Base-by-base conservation (phyloP, 2,888 invertebrate genomes). In the Cryptocephalus primarius region DNA sequence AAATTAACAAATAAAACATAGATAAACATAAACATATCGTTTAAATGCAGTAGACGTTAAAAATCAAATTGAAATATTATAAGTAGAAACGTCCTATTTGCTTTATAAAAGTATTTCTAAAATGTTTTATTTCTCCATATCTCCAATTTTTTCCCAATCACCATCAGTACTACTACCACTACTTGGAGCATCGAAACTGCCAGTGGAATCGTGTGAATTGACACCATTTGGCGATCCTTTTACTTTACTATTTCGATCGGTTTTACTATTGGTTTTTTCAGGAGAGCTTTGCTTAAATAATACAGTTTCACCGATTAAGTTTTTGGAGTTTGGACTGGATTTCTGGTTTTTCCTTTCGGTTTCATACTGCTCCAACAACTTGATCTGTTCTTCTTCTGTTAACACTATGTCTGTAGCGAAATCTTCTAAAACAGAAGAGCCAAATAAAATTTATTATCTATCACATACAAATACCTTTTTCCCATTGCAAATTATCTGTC, bases 301-400 rank as follows among this genome's bases (percentile, higher is more conserved):
- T 44, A 52, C 40, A 47, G 49, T 52, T 45, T 53, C 53, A 8
- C 50, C 47, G 50, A 49, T 43, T 49, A 56, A 50, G 51, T 58
- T 57, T 51, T 48, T 58, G 53, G 50, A 48, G 43, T 47, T 49
- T 42, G 43, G 40, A 40, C 40, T 49, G 43, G 48, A 52, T 49
- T 54, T 62, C 48, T 50, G 52, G 47, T 55, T 59, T 49, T 58
- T 60, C 45, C 50, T 78, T 65, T 84, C 83, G 48, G 73, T 76
- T 63, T 84, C 83, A 63, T 83, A 84, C 60, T 82, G 79, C 60
- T 80, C 78, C 58, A 83, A 67, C 45, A 83, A 71, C 57, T 80
- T 69, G 4, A 72, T 82, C 64, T 83, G 83, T 60, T 83, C 79
- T 67, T 83, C 83, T 67, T 83, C 83, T 4, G 83, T 78, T 45